phyloP scores from a whole-genome alignment of 2,888 invertebrate genomes.

The Plagodis dolabraria region DNA sequence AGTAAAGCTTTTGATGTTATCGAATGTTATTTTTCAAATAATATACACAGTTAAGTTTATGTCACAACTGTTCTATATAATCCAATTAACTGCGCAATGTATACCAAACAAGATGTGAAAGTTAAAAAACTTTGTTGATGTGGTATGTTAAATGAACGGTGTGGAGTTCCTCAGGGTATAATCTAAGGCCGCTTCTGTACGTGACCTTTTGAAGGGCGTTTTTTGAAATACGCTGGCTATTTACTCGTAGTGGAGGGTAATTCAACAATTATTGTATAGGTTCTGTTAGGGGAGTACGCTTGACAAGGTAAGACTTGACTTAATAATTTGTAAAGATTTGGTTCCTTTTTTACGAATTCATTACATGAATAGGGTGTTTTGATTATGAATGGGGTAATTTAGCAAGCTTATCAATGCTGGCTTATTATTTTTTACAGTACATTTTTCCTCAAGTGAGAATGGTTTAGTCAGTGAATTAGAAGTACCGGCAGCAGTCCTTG shows the following conservation, averaged over 20 bases:
- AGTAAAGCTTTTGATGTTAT: conserved; percentile 43
- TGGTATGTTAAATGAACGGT: conserved; percentile 28
- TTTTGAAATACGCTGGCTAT: conserved; percentile 58
- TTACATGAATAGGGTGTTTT: conserved; percentile 14
- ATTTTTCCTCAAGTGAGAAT: too few relatives aligned
- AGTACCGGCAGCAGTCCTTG: too few relatives aligned
- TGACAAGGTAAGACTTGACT: conserved; percentile 35
- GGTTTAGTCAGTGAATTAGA: too few relatives aligned
- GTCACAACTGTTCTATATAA: background rate
- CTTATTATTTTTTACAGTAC: background rate
- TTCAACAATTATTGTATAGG: conserved; percentile 61
- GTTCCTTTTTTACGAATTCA: conserved; percentile 5
- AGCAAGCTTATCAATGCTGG: background rate
- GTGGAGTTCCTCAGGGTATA: conserved; percentile 56
- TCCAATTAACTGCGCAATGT: conserved; percentile 40
- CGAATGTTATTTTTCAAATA: conserved; percentile 4
- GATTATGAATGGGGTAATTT: background rate
- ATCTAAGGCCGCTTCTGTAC: conserved; percentile 58
- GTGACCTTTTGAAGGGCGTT: conserved; percentile 70
- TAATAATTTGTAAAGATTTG: conserved; percentile 10
- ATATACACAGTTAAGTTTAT: conserved; percentile 8
- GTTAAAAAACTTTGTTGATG: conserved; percentile 16
- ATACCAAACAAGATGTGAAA: conserved; percentile 25
- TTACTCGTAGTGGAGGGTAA: conserved; percentile 61
- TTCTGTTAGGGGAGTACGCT: conserved; percentile 46